Evolutionary conservation across 2,797 vertebrate genomes (phyloP), one percentile per base, ranked within the genome.

Genomic region (Hippoglossus hippoglossus): DNA sequence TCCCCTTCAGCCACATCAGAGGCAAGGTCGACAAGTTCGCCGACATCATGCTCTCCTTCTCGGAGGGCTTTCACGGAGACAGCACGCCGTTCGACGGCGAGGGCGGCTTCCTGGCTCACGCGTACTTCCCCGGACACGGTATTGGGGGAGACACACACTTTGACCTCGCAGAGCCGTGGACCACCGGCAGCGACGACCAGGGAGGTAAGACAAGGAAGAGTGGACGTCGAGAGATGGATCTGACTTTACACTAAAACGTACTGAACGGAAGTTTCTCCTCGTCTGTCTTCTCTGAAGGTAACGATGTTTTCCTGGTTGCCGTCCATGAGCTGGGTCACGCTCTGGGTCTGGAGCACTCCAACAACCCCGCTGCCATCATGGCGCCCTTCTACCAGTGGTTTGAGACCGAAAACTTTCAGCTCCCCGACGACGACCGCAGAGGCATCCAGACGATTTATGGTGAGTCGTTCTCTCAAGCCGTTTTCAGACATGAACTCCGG

Each of bases 301-400:
- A 98, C 61, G 96, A 98, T 77, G 92, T 98, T 68, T 98, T 98
- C 86, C 92, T 98, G 87, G 97, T 98, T 22, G 96, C 97, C 0
- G 95, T 98, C 66, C 97, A 98, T 6, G 97, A 98, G 83, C 73
- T 98, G 71, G 97, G 97, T 71, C 96, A 98, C 4, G 97, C 97
- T 24, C 87, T 98, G 71, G 97, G 96, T 31, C 92, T 98, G 58
- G 97, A 98, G 80, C 97, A 98, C 84, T 97, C 97, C 10, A 96
- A 94, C 2, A 91, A 96, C 65, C 96, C 96, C 0, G 94, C 95
- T 0, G 96, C 96, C 86, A 97, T 98, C 91, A 98, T 98, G 96
- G 97, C 97, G 0, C 96, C 97, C 0, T 98, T 98, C 89, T 98
- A 98, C 91, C 97, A 98, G 75, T 98, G 96, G 96, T 97, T 98